phyloP scores from a whole-genome alignment of 2,797 vertebrate species.

The Pipistrellus pipistrellus region DNA sequence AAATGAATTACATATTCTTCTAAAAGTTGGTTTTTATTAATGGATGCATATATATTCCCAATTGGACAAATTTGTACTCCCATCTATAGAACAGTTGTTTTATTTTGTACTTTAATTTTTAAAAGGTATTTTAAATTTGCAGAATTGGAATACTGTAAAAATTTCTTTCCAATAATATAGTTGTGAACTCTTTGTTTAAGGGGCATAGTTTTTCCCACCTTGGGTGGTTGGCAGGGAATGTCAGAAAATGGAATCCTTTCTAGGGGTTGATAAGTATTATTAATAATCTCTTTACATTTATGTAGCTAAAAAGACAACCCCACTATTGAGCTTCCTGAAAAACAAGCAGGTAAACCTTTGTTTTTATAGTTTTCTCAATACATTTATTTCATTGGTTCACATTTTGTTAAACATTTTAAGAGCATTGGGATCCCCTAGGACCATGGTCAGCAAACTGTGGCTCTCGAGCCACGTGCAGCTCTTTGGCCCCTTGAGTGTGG shows the following conservation, averaged over 20 bases:
- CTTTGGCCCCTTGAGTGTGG: no score
- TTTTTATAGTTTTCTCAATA: constrained; percentile 69
- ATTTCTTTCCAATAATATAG: constrained; percentile 39
- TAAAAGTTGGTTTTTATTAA: constrained; percentile 58
- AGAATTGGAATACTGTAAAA: constrained; percentile 45
- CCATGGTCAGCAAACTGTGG: no score
- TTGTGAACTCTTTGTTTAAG: constrained; percentile 52
- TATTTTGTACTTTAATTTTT: constrained; percentile 50
- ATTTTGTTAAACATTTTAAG: constrained; percentile 54
- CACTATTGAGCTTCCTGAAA: constrained; percentile 98
- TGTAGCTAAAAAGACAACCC: constrained; percentile 97
- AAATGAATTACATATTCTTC: constrained; percentile 57
- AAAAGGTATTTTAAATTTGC: constrained; percentile 52
- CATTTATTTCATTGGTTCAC: constrained; percentile 62
- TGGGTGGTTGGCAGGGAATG: constrained; percentile 74
- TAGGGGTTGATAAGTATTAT: constrained; percentile 72
- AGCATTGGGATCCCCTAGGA: constrained; percentile 51
- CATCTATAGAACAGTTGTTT: constrained; percentile 52
- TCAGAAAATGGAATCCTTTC: constrained; percentile 69
- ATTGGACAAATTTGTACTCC: constrained; percentile 43
- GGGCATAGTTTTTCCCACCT: constrained; percentile 65
- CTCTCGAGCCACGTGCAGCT: no score
- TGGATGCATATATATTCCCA: constrained; percentile 30
- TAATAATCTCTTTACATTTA: constrained; percentile 83
- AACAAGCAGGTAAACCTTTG: constrained; percentile 95